Evolutionary conservation across 1,140 invertebrate genomes (phyloP), one percentile per base, ranked within the genome.

Genomic region (Samia ricini): DNA sequence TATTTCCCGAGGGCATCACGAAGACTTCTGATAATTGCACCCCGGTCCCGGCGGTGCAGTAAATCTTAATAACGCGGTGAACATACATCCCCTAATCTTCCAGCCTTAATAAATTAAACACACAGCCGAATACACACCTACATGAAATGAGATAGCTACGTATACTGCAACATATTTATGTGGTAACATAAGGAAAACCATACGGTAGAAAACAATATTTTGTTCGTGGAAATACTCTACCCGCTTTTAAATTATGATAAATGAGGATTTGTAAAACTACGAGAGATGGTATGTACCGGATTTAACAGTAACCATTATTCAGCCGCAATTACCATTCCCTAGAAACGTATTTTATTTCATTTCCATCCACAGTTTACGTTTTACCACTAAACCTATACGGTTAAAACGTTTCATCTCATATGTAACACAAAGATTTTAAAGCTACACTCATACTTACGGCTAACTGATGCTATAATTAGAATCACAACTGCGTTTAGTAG

Each of bases 1-100:
- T 82, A 83, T 88, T 82, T 84, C 83, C 83, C 83, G 62, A 61
- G 72, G 74, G 77, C 65, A 49, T 61, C 64, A 66, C 70, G 63
- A 22, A 63, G 61, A 57, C 64, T 61, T 52, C 69, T 72, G 66
- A 74, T 78, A 77, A 77, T 80, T 81, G 80, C 76, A 79, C 69
- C 76, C 69, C 63, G 52, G 64, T 71, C 79, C 74, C 77, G 48
- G 57, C 71, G 70, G 75, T 76, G 66, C 68, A 76, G 63, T 87
- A 82, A 82, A 87, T 85, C 79, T 80, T 78, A 80, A 87, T 85
- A 79, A 84, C 76, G 63, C 65, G 57, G 49, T 64, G 57, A 69
- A 76, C 69, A 68, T 66, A 71, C 67, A 67, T 67, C 69, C 71
- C 66, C 66, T 73, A 76, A 71, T 72, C 69, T 67, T 55, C 68